These are phyloP conservation scores for Catostylus mosaicus DNA, from an alignment of 30 jellyfish, hydroid and myxozoan species.

Conservation along the genomic window DNA sequence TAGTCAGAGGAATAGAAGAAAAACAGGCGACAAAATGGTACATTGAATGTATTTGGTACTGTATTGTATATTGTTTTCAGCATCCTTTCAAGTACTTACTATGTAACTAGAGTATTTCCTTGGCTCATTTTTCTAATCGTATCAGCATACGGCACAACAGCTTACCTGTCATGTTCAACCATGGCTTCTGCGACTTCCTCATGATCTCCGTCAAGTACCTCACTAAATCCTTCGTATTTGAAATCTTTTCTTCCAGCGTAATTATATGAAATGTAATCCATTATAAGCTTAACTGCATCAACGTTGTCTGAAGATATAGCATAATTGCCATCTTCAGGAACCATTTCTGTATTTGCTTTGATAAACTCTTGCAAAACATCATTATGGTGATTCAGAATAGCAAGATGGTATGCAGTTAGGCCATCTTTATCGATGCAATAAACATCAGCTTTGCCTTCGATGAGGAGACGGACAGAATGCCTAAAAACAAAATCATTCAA, in stretches of 20 bases:
- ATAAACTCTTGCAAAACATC: not conserved
- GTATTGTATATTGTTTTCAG: no score
- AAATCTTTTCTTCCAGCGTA: not conserved
- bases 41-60: no score
- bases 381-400: conserved; percentile 6
- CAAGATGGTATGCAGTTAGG: conserved; percentile 13
- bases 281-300: conserved; percentile 2
- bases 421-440: conserved; percentile 19
- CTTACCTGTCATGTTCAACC: conserved; percentile 34
- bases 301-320: conserved; percentile 30
- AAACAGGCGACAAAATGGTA: no score
- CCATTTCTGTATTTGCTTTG: not conserved
- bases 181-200: conserved; percentile 22
- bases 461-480: not conserved
- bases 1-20: no score
- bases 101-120: no score
- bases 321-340: conserved; percentile 11
- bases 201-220: conserved; percentile 10
- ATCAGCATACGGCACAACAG: no score
- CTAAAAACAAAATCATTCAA: not conserved
- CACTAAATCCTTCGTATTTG: not conserved
- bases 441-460: conserved; percentile 19
- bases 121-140: no score
- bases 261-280: conserved; percentile 17
- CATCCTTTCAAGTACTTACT: no score